Evolutionary conservation across 1,140 invertebrate species (phyloP).

Genomic region (Tetramorium parvispinum): DNA sequence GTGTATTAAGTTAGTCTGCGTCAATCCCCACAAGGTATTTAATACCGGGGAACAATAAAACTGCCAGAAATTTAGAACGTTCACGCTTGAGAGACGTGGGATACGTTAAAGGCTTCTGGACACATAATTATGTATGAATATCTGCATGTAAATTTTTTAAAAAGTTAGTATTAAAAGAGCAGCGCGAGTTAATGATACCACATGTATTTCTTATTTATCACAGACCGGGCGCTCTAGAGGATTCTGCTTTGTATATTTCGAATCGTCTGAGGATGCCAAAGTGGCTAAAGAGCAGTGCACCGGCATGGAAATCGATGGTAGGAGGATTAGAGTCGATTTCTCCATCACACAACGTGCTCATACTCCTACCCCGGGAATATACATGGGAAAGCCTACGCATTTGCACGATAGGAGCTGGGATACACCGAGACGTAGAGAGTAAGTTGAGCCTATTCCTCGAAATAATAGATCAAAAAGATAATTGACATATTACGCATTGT

Average conservation of each 20-base stretch:
- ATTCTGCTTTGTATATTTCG: conserved; percentile 99
- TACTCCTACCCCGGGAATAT: conserved; percentile 98
- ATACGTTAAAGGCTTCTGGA: conserved; percentile 83
- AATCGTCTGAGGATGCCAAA: conserved; percentile 95
- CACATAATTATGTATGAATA: conserved; percentile 64
- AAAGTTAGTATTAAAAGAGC: neutral
- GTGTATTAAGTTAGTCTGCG: neutral
- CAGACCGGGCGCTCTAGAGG: conserved; percentile 96
- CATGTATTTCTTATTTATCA: conserved; percentile 14
- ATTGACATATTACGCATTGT: neutral
- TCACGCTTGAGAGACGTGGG: conserved; percentile 74
- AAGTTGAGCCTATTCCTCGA: conserved; percentile 74
- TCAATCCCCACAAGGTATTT: neutral
- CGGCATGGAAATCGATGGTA: conserved; percentile 97
- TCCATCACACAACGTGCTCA: conserved; percentile 99
- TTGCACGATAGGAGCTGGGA: conserved; percentile 80
- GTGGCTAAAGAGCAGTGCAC: conserved; percentile 97
- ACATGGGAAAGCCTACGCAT: conserved; percentile 96
- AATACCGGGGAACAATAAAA: conserved; percentile 75
- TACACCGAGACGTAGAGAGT: conserved; percentile 85
- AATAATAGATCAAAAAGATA: neutral
- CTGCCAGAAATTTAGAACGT: conserved; percentile 82
- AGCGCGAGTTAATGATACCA: neutral
- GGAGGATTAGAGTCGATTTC: conserved; percentile 97
- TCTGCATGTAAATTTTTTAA: neutral